These are phyloP conservation scores for Xylota sylvarum DNA, from an alignment of 2,888 invertebrate genomes.

Conservation along the genomic window DNA sequence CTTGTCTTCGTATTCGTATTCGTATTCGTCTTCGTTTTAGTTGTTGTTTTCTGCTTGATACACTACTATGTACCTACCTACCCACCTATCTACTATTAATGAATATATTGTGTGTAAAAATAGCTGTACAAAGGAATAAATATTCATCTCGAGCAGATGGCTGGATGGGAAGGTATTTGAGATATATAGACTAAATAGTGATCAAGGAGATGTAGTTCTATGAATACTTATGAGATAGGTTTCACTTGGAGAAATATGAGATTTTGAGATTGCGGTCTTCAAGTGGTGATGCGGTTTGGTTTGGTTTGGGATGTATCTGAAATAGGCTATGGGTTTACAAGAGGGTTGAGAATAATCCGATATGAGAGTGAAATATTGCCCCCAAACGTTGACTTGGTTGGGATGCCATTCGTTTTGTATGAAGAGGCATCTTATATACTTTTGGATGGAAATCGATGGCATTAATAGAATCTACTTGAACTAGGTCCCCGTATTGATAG, in stretches of 20 bases:
- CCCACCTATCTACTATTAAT: conserved; percentile 32
- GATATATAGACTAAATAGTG: conserved; percentile 50
- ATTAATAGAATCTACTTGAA: too few species aligned
- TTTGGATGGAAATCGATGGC: too few species aligned
- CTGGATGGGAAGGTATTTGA: conserved; percentile 31
- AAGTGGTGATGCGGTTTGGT: too few species aligned
- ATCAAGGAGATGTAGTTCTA: conserved; percentile 36
- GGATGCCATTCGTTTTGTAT: too few species aligned
- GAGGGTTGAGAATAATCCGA: too few species aligned
- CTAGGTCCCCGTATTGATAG: too few species aligned
- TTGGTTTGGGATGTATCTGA: background rate
- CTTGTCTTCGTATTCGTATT: conserved; percentile 36
- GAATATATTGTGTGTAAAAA: conserved; percentile 41
- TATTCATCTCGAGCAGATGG: conserved; percentile 58
- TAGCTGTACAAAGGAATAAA: conserved; percentile 41
- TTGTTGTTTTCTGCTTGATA: conserved; percentile 36
- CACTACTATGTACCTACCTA: too few species aligned
- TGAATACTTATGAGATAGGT: conserved; percentile 27
- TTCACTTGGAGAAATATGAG: conserved; percentile 19
- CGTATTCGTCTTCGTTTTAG: too few species aligned
- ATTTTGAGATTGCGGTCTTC: background rate
- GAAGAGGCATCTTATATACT: too few species aligned
- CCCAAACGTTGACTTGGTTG: too few species aligned
- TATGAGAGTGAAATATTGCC: too few species aligned
- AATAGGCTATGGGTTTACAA: background rate